These are phyloP conservation scores for Tiliacea aurago DNA, from an alignment of 2,888 invertebrate species.

Conservation along the genomic window DNA sequence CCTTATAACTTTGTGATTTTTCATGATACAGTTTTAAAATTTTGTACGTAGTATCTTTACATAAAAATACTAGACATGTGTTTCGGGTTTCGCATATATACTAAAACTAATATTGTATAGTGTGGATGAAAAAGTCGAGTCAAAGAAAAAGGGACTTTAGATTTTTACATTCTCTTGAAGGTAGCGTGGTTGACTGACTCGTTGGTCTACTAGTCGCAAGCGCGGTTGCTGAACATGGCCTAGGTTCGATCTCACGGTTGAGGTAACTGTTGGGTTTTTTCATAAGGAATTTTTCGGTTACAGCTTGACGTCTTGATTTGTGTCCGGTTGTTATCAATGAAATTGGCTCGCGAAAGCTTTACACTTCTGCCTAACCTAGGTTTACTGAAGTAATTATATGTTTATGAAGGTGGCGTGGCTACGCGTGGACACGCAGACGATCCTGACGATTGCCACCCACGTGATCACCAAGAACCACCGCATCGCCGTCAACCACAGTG, in stretches of 20 bases:
- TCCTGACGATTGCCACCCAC: slow-evolving; percentile 96
- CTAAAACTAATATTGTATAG: too few species aligned
- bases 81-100: too few species aligned
- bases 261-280: background rate
- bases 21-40: too few species aligned
- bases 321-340: background rate
- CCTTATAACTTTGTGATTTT: too few species aligned
- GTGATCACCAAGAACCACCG: slow-evolving; percentile 97
- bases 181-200: too few species aligned
- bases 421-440: slow-evolving; percentile 97
- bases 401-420: slow-evolving; percentile 95
- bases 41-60: too few species aligned
- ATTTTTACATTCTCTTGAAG: background rate
- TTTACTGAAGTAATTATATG: background rate
- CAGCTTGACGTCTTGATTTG: background rate
- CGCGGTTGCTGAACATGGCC: background rate
- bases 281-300: slow-evolving; percentile 23
- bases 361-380: background rate
- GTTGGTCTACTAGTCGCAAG: background rate
- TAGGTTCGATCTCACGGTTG: background rate
- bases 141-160: slow-evolving; percentile 7
- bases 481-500: slow-evolving; percentile 96
- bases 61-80: too few species aligned
- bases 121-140: background rate
- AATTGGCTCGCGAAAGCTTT: background rate